Evolutionary conservation across 2,888 invertebrate genomes (phyloP).

Genomic region (Cerastoderma edule): DNA sequence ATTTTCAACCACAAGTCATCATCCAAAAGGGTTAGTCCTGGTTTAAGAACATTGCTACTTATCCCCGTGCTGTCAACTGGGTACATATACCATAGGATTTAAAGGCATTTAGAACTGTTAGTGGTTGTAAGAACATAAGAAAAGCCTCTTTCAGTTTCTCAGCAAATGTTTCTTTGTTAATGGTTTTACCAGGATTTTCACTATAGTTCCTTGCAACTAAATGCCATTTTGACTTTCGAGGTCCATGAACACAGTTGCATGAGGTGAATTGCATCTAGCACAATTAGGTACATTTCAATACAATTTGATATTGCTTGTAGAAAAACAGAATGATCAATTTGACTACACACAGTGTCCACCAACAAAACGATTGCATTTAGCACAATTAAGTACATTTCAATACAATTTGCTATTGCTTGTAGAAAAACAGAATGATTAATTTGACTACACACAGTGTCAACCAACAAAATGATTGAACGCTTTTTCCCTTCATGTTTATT

Average conservation of each 20-base stretch:
- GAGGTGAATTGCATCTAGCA: slow-evolving; percentile 52
- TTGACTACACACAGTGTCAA: slow-evolving; percentile 53
- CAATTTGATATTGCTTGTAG: slow-evolving; percentile 36
- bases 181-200: slow-evolving; percentile 49
- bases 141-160: slow-evolving; percentile 48
- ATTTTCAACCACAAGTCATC: too few species aligned
- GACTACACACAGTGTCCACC: slow-evolving; percentile 52
- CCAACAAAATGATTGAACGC: slow-evolving; percentile 40
- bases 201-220: slow-evolving; percentile 39
- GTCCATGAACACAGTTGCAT: slow-evolving; percentile 59
- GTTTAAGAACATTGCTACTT: slow-evolving; percentile 22
- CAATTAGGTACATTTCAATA: slow-evolving; percentile 48
- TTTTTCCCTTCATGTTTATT: slow-evolving; percentile 41
- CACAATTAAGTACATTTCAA: slow-evolving; percentile 43
- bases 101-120: slow-evolving; percentile 43
- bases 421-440: slow-evolving; percentile 33
- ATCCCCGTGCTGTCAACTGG: slow-evolving; percentile 32
- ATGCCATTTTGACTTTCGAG: slow-evolving; percentile 51
- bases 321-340: slow-evolving; percentile 38
- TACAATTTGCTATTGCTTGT: slow-evolving; percentile 36
- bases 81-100: slow-evolving; percentile 25
- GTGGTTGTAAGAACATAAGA: slow-evolving; percentile 37
- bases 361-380: slow-evolving; percentile 40
- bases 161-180: slow-evolving; percentile 50
- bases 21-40: background rate